Base-by-base conservation (phyloP, 2,797 vertebrate species). In the Diplodus sargus region DNA sequence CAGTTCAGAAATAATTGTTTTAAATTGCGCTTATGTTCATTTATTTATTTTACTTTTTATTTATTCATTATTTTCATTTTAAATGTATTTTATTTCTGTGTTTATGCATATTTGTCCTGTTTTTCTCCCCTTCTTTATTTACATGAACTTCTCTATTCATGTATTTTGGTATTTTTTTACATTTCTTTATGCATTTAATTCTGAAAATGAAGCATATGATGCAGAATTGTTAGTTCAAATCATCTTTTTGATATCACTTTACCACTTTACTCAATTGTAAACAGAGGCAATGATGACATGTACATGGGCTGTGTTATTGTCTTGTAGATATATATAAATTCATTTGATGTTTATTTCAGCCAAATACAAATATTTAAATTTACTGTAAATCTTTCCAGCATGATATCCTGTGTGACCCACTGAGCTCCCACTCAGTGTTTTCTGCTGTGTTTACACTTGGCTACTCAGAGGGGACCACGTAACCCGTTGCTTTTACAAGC, bases 401-500 rank as follows among this genome's bases (percentile, higher is more conserved):
- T 3, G 52, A 23, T 62, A 13, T 71, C 57, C 71, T 64, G 23
- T 20, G 53, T 64, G 78, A 76, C 51, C 61, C 52, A 62, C n/a
- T n/a, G 23, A 60, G 43, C 74, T 63, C 73, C 52, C 47, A 11
- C 62, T 73, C 74, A 42, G 63, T 61, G 53, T 66, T 39, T 75
- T 78, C 52, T 75, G 18, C 78, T 88, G 85, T 89, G 81, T 86
- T 92, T 84, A 89, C 85, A 86, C 67, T 87, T 75, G 25, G 25
- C 57, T 65, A 60, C 82, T 90, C 87, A 85, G 83, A 86, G 51
- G 87, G 82, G 85, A 89, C 69, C 64, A 63, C 61, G 23, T 74
- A 87, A 86, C 75, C 61, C 72, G 74, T 68, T 49, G 43, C 83
- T 80, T 88, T 91, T 86, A 92, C 85, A 91, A 89, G 81, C 86